Evolutionary conservation across 1,140 invertebrate species (phyloP).

Genomic region (Drosophila athabasca): DNA sequence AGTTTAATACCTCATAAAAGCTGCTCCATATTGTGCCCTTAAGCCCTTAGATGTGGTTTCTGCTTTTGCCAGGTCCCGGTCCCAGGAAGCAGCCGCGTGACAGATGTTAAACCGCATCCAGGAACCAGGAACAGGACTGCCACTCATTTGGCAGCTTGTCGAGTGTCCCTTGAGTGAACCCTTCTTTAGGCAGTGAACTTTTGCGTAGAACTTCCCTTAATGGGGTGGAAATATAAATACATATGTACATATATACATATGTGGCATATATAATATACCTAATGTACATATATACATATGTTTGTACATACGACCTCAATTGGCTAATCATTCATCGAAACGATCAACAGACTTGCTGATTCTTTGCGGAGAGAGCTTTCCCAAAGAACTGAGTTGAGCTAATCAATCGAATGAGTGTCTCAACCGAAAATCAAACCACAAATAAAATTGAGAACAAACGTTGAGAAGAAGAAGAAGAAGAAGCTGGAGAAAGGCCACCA

Average conservation of each 20-base stretch:
- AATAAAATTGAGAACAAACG: slow-evolving; percentile 48
- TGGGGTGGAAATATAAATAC: slow-evolving; percentile 20
- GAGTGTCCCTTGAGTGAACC: slow-evolving; percentile 53
- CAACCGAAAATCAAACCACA: slow-evolving; percentile 45
- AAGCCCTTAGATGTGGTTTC: slow-evolving; percentile 38
- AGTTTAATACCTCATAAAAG: slow-evolving; percentile 52
- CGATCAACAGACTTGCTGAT: background rate
- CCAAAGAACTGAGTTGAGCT: slow-evolving; percentile 31
- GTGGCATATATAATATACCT: background rate
- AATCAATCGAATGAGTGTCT: slow-evolving; percentile 67
- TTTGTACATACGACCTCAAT: slow-evolving; percentile 42
- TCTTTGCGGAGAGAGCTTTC: slow-evolving; percentile 14
- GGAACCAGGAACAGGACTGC: slow-evolving; percentile 33
- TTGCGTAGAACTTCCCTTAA: background rate
- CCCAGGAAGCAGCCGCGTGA: slow-evolving; percentile 66
- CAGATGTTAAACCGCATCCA: slow-evolving; percentile 74
- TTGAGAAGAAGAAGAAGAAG: slow-evolving; percentile 21
- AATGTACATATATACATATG: background rate
- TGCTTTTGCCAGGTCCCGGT: slow-evolving; percentile 2
- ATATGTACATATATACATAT: too few relatives aligned
- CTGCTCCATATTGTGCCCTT: slow-evolving; percentile 47
- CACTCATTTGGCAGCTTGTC: slow-evolving; percentile 63
- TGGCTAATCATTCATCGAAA: slow-evolving; percentile 32
- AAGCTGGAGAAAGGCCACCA: slow-evolving; percentile 58
- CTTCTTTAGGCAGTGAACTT: slow-evolving; percentile 15